Evolutionary conservation across 2,888 invertebrate species (phyloP).

Genomic region (Caenorhabditis sp.): DNA sequence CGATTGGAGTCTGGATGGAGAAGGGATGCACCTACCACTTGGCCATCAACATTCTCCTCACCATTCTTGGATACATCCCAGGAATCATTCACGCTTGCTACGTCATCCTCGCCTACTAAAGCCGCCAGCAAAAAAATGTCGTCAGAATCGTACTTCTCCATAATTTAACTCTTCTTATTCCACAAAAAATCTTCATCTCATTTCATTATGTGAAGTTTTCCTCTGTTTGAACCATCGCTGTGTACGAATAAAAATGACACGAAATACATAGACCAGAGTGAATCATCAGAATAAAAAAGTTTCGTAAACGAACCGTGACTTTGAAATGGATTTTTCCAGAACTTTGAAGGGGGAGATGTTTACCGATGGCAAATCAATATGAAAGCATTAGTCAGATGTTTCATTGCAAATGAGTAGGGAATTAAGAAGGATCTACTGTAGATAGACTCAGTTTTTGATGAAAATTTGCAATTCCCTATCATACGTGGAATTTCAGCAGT

Average conservation of each 20-base stretch:
- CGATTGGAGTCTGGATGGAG: conserved; percentile 76
- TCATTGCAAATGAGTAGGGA: too few relatives aligned
- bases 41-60: conserved; percentile 76
- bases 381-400: too few relatives aligned
- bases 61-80: conserved; percentile 78
- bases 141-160: conserved; percentile 13
- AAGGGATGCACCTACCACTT: conserved; percentile 75
- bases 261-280: not conserved
- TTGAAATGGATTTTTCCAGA: not conserved
- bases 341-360: not conserved
- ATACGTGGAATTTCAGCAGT: too few relatives aligned
- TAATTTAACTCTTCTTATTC: conserved; percentile 12
- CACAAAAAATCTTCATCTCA: conserved; percentile 10
- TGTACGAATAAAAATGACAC: conserved; percentile 20
- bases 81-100: conserved; percentile 76
- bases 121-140: conserved; percentile 2
- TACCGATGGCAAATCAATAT: not conserved
- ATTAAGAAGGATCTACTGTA: too few relatives aligned
- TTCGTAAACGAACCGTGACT: conserved; percentile 9
- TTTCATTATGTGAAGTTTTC: conserved; percentile 35
- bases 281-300: conserved; percentile 6
- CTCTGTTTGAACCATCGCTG: conserved; percentile 21
- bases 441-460: too few relatives aligned
- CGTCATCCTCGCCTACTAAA: conserved; percentile 70
- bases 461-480: too few relatives aligned